These are phyloP conservation scores for Erannis defoliaria DNA, from an alignment of 2,888 invertebrate genomes.

Conservation along the genomic window DNA sequence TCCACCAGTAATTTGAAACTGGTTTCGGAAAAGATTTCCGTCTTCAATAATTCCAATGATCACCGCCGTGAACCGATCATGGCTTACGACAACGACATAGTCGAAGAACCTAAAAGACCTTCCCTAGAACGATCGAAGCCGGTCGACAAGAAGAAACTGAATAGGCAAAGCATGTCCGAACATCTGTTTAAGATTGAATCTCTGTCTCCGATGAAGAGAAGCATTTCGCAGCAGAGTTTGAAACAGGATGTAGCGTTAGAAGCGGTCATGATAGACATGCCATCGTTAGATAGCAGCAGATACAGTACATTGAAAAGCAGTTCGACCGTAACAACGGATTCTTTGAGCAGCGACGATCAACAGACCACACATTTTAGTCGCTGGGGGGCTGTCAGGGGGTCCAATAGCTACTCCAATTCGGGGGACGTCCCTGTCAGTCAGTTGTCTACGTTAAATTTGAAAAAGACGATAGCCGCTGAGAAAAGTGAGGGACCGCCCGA, in stretches of 20 bases:
- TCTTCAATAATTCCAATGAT: constrained; percentile 69
- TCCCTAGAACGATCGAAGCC: constrained; percentile 47
- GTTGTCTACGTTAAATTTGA: constrained; percentile 73
- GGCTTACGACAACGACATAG: constrained; percentile 63
- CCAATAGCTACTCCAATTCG: constrained; percentile 77
- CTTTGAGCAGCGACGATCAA: constrained; percentile 51
- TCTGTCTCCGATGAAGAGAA: constrained; percentile 58
- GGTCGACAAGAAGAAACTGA: constrained; percentile 60
- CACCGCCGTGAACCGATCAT: constrained; percentile 73
- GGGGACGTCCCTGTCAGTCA: constrained; percentile 72
- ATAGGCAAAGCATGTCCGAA: constrained; percentile 73
- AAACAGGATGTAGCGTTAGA: constrained; percentile 77
- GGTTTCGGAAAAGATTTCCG: constrained; percentile 78
- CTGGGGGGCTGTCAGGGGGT: constrained; percentile 84
- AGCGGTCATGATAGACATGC: constrained; percentile 77
- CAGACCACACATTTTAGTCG: constrained; percentile 65
- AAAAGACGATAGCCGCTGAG: constrained; percentile 56
- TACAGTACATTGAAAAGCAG: constrained; percentile 65
- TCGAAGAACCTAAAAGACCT: constrained; percentile 22
- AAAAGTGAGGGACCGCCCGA: constrained; percentile 59
- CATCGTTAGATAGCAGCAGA: constrained; percentile 59
- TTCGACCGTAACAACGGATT: constrained; percentile 56
- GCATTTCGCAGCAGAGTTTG: constrained; percentile 74
- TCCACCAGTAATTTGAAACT: constrained; percentile 77
- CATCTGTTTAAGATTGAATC: constrained; percentile 57